These are phyloP conservation scores for Athrips mouffetella DNA, from an alignment of 2,888 invertebrate genomes.

Conservation along the genomic window DNA sequence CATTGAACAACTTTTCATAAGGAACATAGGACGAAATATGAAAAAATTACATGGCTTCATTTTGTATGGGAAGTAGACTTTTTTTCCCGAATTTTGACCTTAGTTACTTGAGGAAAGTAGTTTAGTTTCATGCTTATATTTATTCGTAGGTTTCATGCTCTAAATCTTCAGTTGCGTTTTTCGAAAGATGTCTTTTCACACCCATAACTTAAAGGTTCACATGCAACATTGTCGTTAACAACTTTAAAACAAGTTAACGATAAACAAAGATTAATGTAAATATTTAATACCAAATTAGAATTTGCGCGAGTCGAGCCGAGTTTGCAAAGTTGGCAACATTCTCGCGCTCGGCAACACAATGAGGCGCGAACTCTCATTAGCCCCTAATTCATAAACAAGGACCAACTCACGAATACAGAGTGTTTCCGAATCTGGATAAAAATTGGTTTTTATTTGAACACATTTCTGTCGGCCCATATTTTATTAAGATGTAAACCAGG, in stretches of 20 bases:
- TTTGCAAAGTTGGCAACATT: constrained; percentile 28
- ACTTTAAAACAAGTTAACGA: not conserved
- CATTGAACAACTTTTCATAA: too few relatives aligned
- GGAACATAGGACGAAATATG: too few relatives aligned
- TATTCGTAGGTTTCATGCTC: too few relatives aligned
- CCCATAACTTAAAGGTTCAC: too few relatives aligned
- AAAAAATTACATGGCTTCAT: too few relatives aligned
- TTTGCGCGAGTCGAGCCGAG: not conserved
- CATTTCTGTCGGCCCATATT: not conserved
- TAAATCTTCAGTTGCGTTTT: too few relatives aligned
- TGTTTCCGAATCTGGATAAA: not conserved
- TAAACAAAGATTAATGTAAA: constrained; percentile 2
- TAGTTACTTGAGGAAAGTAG: too few relatives aligned
- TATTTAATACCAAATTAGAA: constrained; percentile 3
- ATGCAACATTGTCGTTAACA: not conserved
- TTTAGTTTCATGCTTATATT: too few relatives aligned
- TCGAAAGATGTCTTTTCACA: too few relatives aligned
- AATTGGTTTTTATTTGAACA: not conserved
- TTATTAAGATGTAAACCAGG: too few relatives aligned
- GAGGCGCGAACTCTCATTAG: constrained; percentile 43
- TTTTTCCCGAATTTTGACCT: too few relatives aligned
- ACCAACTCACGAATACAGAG: constrained; percentile 26
- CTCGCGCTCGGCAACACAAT: constrained; percentile 34
- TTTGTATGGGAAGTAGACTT: too few relatives aligned
- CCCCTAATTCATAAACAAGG: constrained; percentile 42